A percentile compares a stretch with the other conserved stretches of the same genome.
phyloP scores from a whole-genome alignment of 2,888 invertebrate species.

The Patella depressa region DNA sequence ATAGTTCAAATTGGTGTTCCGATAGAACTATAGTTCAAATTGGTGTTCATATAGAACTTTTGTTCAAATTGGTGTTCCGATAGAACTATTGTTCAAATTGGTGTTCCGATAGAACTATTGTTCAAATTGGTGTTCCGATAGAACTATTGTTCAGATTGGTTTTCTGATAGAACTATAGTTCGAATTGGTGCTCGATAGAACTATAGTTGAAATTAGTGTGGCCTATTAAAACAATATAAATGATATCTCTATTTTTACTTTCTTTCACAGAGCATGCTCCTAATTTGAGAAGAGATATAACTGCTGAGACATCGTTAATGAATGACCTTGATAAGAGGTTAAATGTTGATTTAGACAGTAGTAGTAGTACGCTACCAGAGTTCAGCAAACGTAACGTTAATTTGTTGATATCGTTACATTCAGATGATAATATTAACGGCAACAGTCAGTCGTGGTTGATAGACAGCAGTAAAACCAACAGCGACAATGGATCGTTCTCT shows the following conservation, averaged over 20 bases:
- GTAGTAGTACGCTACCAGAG: slow-evolving; percentile 51
- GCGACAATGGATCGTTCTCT: slow-evolving; percentile 58
- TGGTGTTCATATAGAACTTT: too few species aligned
- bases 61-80: too few species aligned
- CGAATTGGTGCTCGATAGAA: too few species aligned
- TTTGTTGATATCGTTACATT: slow-evolving; percentile 58
- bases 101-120: too few species aligned
- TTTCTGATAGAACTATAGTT: too few species aligned
- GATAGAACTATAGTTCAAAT: too few species aligned
- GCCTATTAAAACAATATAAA: not conserved
- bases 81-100: too few species aligned
- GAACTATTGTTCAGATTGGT: too few species aligned
- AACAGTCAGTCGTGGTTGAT: slow-evolving; percentile 57
- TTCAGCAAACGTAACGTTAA: slow-evolving; percentile 60
- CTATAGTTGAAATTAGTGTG: too few species aligned
- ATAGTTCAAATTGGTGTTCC: too few species aligned
- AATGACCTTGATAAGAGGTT: slow-evolving; percentile 64
- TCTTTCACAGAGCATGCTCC: slow-evolving; percentile 49
- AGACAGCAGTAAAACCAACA: slow-evolving; percentile 58
- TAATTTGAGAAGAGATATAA: slow-evolving; percentile 62
- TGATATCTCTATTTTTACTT: not conserved
- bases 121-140: too few species aligned
- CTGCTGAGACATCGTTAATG: slow-evolving; percentile 66
- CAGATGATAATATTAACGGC: slow-evolving; percentile 58
- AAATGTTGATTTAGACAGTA: slow-evolving; percentile 59